Percentiles rank a stretch among this genome's conserved stretches.
phyloP scores from a whole-genome alignment of 2,113 vertebrate genomes.

The Thalassarche chlororhynchos region DNA sequence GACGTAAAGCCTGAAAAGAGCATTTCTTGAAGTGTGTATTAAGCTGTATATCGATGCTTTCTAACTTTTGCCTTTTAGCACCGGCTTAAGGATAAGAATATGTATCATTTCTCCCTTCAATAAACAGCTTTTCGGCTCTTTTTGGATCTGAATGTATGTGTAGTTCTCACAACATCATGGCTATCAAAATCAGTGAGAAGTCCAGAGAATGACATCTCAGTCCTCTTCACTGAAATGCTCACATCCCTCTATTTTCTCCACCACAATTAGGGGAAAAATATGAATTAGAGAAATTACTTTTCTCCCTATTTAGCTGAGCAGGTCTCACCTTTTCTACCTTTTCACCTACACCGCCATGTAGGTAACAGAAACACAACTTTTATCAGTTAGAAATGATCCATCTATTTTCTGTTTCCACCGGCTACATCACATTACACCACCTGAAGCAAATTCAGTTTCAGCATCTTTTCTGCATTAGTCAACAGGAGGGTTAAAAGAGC shows the following conservation, averaged over 20 bases:
- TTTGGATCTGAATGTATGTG: background rate
- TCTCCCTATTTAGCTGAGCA: background rate
- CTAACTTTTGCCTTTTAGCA: background rate
- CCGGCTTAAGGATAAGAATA: background rate
- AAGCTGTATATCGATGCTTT: background rate
- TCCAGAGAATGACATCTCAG: background rate
- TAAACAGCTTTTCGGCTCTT: background rate
- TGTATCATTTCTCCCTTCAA: background rate
- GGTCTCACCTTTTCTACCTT: background rate
- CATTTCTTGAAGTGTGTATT: background rate
- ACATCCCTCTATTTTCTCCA: background rate
- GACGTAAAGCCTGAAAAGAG: background rate
- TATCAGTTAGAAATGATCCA: background rate
- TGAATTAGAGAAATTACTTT: background rate
- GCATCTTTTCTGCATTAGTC: background rate
- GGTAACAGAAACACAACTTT: background rate
- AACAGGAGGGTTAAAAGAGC: background rate
- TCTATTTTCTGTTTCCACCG: background rate
- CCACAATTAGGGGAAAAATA: background rate
- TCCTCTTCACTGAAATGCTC: background rate
- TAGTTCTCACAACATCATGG: background rate
- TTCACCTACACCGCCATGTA: background rate
- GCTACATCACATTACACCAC: background rate
- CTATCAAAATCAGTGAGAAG: background rate
- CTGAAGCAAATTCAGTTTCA: background rate